Base-by-base conservation (phyloP, 1,140 invertebrate genomes). In the Frieseomelitta varia region DNA sequence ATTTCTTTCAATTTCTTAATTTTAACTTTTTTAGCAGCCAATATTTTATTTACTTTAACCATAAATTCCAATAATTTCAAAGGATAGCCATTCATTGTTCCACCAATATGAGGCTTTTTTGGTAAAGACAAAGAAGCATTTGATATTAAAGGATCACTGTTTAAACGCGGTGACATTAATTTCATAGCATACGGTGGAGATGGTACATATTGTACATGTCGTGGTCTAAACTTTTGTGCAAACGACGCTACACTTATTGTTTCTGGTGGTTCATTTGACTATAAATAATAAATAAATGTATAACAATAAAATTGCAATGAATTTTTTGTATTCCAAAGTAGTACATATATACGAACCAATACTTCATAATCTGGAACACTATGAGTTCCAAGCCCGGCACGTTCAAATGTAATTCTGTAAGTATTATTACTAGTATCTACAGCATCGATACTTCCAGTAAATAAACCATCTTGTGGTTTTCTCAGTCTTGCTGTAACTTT, bases 351-450 rank as follows among this genome's bases (percentile, higher is more conserved):
- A 90, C 94, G 93, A 93, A 97, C 96, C 92, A 99, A 95, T 86
- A 99, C 98, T 97, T 99, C 99, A 95, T 97, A 99, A 95, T 99
- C 99, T 27, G 98, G 98, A 79, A 99, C 98, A 79, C 99, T 99
- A 94, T 99, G 98, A 19, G 99, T 99, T 11, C 99, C 99, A 53
- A 99, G 95, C 21, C 98, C 98, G 67, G 97, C 96, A 83, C 98
- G 96, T 93, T 99, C 99, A 95, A 99, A 99, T 1, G 98, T 98
- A 80, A 99, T 98, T 91, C 99, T 96, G 93, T 99, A 99, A n/a
- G 98, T 98, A 92, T 99, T 99, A 92, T 99, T 98, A 10, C 98
- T 97, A 3, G 98, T 99, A 93, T 99, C 98, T n/a, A 99, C 97
- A 61, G 99, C 99, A 95, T 99, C 99, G 85, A 99, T 98, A 65